Conservation (phyloP, 2,113 vertebrate species). For the Lanius collurio region DNA sequence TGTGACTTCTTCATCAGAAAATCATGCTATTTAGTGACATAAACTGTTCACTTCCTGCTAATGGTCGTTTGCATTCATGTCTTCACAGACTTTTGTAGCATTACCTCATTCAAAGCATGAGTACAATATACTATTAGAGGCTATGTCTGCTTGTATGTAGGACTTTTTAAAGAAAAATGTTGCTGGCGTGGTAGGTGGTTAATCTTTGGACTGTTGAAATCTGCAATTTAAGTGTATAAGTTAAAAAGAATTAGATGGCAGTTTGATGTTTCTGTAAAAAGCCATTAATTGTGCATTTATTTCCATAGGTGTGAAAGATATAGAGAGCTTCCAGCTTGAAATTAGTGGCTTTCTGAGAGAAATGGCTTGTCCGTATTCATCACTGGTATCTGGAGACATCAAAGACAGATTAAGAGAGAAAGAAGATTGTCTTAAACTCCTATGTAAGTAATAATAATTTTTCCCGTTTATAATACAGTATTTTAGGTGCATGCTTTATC, state of each 20-base stretch:
- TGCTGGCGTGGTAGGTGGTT: not conserved
- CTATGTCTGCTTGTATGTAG: not conserved
- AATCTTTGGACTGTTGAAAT: not conserved
- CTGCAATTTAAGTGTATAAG: not conserved
- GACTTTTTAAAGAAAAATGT: not conserved
- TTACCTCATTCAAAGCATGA: not conserved
- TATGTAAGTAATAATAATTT: constrained; percentile 77
- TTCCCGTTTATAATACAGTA: not conserved
- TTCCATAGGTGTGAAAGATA: constrained; percentile 75
- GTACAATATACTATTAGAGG: not conserved
- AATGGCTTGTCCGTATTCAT: constrained; percentile 84
- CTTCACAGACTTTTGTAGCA: not conserved
- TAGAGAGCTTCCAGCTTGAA: constrained; percentile 84
- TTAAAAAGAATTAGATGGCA: not conserved
- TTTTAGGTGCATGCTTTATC: not conserved
- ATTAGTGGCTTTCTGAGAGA: constrained; percentile 90
- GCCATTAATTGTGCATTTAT: not conserved
- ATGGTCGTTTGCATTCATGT: not conserved
- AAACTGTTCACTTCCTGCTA: not conserved
- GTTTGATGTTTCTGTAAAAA: not conserved
- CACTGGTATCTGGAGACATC: constrained; percentile 79
- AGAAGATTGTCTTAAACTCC: constrained; percentile 84
- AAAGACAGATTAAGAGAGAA: constrained; percentile 76
- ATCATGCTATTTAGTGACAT: rapidly evolving
- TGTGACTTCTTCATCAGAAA: not conserved